Percentiles rank a stretch among this genome's conserved stretches.
Evolutionary conservation across 2,797 vertebrate species (phyloP).

Genomic region (Anableps anableps): DNA sequence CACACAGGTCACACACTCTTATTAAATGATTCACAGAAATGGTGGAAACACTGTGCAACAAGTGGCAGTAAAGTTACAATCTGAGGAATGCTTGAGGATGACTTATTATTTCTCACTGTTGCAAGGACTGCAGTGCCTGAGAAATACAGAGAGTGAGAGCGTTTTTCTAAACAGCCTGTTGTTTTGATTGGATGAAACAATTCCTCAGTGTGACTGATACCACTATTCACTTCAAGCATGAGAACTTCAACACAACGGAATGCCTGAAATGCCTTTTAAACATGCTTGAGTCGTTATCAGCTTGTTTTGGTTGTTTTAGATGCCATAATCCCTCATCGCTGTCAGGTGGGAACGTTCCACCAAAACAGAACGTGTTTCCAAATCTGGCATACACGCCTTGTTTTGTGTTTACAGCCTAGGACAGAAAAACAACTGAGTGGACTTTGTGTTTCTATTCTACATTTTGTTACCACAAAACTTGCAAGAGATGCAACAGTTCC

Average conservation of each 20-base stretch:
- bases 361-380: slow-evolving; percentile 16
- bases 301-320: background rate
- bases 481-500: slow-evolving; percentile 8
- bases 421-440: background rate
- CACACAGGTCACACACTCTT: slow-evolving; percentile 31
- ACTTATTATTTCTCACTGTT: background rate
- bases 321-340: slow-evolving; percentile 6
- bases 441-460: slow-evolving; percentile 48
- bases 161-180: slow-evolving; percentile 7
- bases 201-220: background rate
- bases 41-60: slow-evolving; percentile 16
- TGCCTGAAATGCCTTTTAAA: background rate
- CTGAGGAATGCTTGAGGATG: slow-evolving; percentile 6
- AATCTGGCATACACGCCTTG: slow-evolving; percentile 6
- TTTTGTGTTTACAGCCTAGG: slow-evolving; percentile 3
- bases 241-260: background rate
- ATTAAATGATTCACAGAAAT: slow-evolving; percentile 20
- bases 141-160: slow-evolving; percentile 1
- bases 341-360: background rate
- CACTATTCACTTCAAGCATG: background rate
- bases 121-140: background rate
- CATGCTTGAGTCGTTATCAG: background rate
- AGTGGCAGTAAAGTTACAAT: slow-evolving; percentile 9
- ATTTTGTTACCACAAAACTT: slow-evolving; percentile 19
- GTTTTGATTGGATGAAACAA: slow-evolving; percentile 1